Conservation (phyloP, 2,888 invertebrate genomes). For the Bedellia somnulentella region DNA sequence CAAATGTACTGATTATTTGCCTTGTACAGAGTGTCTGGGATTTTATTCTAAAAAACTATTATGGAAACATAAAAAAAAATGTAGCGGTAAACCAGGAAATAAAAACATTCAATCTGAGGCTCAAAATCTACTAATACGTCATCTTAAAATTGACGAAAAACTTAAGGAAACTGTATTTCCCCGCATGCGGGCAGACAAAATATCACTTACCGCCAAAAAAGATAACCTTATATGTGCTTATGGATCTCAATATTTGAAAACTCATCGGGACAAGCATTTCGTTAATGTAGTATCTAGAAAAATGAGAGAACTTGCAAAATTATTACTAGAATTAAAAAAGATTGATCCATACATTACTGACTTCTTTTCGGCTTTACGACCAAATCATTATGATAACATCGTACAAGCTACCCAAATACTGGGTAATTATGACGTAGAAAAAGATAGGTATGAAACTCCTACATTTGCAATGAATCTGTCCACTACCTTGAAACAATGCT, state of each 20-base stretch:
- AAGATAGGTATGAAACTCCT: conserved; percentile 13
- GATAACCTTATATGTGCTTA: conserved; percentile 12
- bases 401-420: conserved; percentile 11
- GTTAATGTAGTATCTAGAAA: conserved; percentile 13
- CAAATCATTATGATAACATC: conserved; percentile 12
- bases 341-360: conserved; percentile 11
- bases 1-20: conserved; percentile 13
- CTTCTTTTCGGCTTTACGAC: conserved; percentile 11
- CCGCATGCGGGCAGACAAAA: conserved; percentile 14
- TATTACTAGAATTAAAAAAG: conserved; percentile 14
- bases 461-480: conserved; percentile 15
- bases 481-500: conserved; percentile 16
- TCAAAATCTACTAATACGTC: conserved; percentile 15
- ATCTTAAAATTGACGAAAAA: conserved; percentile 17
- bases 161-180: conserved; percentile 15
- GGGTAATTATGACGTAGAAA: conserved; percentile 11
- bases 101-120: conserved; percentile 16
- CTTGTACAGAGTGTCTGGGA: conserved; percentile 13
- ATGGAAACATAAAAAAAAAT: conserved; percentile 13
- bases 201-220: conserved; percentile 14
- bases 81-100: conserved; percentile 7
- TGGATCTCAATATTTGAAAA: conserved; percentile 12
- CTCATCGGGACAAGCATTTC: conserved; percentile 13
- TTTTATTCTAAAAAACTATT: conserved; percentile 13
- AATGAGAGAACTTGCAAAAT: conserved; percentile 15